Conservation (phyloP, 2,113 vertebrate genomes). For the Dunckerocampus dactyliophorus region DNA sequence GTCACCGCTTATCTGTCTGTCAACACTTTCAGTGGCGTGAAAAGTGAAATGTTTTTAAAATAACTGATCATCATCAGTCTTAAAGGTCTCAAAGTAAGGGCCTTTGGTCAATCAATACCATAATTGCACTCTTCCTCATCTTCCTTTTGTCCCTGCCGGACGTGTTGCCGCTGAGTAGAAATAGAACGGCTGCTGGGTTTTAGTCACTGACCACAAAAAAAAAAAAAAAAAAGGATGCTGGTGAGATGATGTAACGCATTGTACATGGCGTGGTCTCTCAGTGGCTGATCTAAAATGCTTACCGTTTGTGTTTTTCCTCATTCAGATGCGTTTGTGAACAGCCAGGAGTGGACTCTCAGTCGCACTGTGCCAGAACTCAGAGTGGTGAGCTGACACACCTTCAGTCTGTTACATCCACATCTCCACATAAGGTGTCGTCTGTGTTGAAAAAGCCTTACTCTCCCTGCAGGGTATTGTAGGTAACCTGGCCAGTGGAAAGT, state of each 20-base stretch:
- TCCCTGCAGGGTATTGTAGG: slow-evolving; percentile 91
- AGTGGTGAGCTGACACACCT: slow-evolving; percentile 82
- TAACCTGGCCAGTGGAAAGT: slow-evolving; percentile 96
- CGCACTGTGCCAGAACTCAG: slow-evolving; percentile 92
- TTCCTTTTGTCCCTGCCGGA: not conserved
- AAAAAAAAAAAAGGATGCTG: not conserved
- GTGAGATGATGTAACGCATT: not conserved
- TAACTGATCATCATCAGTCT: too few species aligned
- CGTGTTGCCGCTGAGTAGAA: not conserved
- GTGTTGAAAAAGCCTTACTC: not conserved
- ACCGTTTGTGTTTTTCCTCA: not conserved
- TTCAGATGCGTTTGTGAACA: slow-evolving; percentile 97
- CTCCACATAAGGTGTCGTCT: not conserved
- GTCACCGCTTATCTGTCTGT: too few species aligned
- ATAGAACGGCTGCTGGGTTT: not conserved
- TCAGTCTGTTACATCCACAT: not conserved
- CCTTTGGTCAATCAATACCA: not conserved
- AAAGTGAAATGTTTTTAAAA: too few species aligned
- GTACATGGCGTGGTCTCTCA: not conserved
- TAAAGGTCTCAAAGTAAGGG: not conserved
- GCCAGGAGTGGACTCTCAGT: slow-evolving; percentile 98
- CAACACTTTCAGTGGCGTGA: too few species aligned
- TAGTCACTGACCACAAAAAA: not conserved
- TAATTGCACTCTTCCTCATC: not conserved
- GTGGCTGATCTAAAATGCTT: slow-evolving; percentile 1